These are phyloP conservation scores for Etia nguti DNA, from an alignment of 2,113 vertebrate species.

Conservation along the genomic window DNA sequence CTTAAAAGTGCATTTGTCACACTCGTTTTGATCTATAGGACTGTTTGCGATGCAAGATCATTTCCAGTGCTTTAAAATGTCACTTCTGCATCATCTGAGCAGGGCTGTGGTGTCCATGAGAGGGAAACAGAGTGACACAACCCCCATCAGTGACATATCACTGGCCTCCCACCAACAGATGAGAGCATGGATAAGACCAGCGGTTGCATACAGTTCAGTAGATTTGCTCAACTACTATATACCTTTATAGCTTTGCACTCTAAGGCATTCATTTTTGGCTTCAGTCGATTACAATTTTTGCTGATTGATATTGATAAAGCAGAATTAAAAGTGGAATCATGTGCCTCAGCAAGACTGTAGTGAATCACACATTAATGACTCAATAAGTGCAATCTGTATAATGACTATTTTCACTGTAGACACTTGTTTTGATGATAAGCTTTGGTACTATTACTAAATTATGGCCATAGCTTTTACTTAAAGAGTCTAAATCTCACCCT, in stretches of 20 bases:
- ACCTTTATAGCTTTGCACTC: neutral
- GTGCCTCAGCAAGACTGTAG: rapidly evolving
- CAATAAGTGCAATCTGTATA: neutral
- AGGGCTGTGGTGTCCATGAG: neutral
- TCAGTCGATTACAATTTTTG: neutral
- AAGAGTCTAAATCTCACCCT: neutral
- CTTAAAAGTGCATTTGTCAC: neutral
- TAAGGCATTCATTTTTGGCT: neutral
- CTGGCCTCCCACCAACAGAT: neutral
- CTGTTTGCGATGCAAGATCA: rapidly evolving
- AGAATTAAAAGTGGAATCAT: neutral
- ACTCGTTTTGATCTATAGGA: neutral
- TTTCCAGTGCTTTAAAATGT: neutral
- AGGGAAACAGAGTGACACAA: neutral
- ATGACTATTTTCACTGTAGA: neutral
- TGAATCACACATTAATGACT: neutral
- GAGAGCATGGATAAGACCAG: neutral
- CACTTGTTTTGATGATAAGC: neutral
- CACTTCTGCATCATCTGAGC: neutral
- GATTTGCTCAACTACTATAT: neutral
- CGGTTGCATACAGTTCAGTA: rapidly evolving
- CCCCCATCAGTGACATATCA: neutral
- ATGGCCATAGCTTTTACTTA: neutral
- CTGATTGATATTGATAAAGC: neutral
- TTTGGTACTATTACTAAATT: neutral